Conservation (phyloP, 2,113 vertebrate species). For the Sakesphorus luctuosus region DNA sequence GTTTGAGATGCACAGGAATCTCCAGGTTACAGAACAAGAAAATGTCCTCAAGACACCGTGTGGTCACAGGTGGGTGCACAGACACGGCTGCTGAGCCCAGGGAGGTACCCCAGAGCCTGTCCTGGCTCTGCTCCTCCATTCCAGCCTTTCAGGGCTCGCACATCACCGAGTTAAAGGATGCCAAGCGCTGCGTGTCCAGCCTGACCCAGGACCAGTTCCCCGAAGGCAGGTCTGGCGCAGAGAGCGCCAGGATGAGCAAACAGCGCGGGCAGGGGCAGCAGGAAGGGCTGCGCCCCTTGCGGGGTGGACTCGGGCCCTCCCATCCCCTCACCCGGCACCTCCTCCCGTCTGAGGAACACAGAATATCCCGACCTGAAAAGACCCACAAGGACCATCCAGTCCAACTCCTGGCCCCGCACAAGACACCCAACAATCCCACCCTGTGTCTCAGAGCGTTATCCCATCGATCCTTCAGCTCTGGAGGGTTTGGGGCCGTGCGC, state of each 20-base stretch:
- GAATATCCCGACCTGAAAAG: fast-evolving
- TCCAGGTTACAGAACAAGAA: fast-evolving
- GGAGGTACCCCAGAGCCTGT: not conserved
- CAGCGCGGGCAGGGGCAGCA: not conserved
- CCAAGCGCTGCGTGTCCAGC: not conserved
- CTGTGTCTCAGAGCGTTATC: not conserved
- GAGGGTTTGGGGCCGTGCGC: not conserved
- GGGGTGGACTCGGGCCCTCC: fast-evolving
- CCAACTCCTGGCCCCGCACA: not conserved
- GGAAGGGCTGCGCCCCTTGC: not conserved
- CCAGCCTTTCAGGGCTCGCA: not conserved
- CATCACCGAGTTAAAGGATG: fast-evolving
- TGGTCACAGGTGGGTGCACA: not conserved
- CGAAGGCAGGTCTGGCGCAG: not conserved
- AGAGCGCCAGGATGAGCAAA: not conserved
- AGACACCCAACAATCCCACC: not conserved
- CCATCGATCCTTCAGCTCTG: not conserved
- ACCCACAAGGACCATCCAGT: not conserved
- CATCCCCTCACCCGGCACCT: too few species aligned
- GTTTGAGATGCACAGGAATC: fast-evolving
- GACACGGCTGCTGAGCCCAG: fast-evolving
- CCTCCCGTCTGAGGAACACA: not conserved
- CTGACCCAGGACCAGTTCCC: fast-evolving
- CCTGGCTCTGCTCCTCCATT: fast-evolving
- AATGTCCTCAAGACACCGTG: too few species aligned